Evolutionary conservation across 2,888 invertebrate genomes (phyloP), one percentile per base, ranked within the genome.

Genomic region (Parnassius orleans): DNA sequence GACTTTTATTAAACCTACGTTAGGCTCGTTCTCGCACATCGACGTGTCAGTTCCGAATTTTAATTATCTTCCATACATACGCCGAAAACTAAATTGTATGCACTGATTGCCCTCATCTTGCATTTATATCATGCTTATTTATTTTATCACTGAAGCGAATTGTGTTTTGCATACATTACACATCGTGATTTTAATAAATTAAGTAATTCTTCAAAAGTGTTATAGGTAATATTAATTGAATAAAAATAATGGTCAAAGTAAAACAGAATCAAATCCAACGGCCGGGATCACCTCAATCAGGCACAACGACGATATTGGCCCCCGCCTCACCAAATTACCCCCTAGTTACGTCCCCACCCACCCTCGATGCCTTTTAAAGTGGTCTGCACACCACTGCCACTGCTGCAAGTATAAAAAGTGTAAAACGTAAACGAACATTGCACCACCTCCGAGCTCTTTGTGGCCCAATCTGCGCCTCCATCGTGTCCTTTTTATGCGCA

Each of bases 401-500:
- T 87, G 89, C 84, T 87, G 85, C 85, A 88, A 88, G 88, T 84
- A 87, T 84, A 89, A 90, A 90, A 90, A 90, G 83, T 86, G 83
- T 81, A 89, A 90, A 90, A 90, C 84, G 83, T 82, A 83, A 79
- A 79, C 83, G 83, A 79, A 79, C 83, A 82, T 79, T 79, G 85
- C 83, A 88, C 87, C 88, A 88, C 90, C 91, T 90, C 86, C 77
- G 83, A 84, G 85, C 90, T 89, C 91, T 91, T 91, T 91, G 91
- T 91, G 90, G 90, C 87, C 87, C 90, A 89, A 90, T 89, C 90
- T 90, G 79, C 83, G 80, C 90, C 90, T 88, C 76, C 78, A 73
- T 89, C 87, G 84, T 86, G 80, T 84, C 85, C 81, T 90, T 90
- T 90, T 89, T 90, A 86, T 85, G 79, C 79, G 73, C 76, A 74